Conservation (phyloP, 2,888 invertebrate genomes). For the Geotrupes spiniger region DNA sequence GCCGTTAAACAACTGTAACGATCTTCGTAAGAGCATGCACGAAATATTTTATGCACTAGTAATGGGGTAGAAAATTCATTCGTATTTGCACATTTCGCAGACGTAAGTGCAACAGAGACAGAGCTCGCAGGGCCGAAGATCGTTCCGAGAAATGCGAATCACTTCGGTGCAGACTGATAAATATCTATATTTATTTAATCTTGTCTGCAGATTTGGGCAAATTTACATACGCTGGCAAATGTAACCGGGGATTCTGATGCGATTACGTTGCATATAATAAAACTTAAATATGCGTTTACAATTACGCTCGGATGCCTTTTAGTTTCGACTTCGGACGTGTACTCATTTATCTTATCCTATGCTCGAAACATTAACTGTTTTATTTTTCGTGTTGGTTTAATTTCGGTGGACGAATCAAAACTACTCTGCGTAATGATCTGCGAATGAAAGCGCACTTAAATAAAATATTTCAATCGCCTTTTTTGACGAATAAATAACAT, state of each 20-base stretch:
- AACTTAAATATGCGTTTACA: constrained; percentile 2
- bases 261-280: constrained; percentile 2
- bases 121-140: not conserved
- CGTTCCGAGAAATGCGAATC: constrained; percentile 3
- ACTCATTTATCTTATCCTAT: not conserved
- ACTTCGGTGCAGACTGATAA: constrained; percentile 5
- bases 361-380: no score
- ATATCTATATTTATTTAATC: constrained; percentile 8
- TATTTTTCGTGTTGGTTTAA: no score
- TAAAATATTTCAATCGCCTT: no score
- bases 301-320: constrained; percentile 5
- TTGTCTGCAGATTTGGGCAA: constrained; percentile 3
- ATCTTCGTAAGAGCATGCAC: no score
- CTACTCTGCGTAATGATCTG: no score
- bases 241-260: constrained; percentile 3
- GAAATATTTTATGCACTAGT: no score
- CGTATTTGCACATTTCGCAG: not conserved
- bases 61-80: not conserved
- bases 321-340: constrained; percentile 1
- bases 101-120: no score
- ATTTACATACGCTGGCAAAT: constrained; percentile 3
- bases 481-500: no score
- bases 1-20: no score
- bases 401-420: no score
- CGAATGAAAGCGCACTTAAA: no score